A percentile compares a stretch with the other conserved stretches of the same genome.
Evolutionary conservation across 2,113 vertebrate genomes (phyloP).

Genomic region (Syrmaticus mikado): DNA sequence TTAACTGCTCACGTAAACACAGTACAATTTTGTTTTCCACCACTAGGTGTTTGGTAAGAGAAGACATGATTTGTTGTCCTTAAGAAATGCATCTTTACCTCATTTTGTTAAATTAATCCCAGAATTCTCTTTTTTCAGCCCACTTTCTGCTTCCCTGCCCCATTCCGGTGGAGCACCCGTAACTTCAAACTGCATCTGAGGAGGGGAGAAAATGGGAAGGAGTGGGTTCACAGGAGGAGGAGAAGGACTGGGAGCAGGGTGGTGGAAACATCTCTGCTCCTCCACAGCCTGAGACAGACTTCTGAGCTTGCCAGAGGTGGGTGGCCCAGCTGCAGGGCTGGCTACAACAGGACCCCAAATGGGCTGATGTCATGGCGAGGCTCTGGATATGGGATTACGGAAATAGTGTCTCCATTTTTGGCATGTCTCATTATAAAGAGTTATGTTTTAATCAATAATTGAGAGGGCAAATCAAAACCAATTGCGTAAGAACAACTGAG

Average conservation of each 20-base stretch:
- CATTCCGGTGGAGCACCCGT: background rate
- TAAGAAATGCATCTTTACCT: background rate
- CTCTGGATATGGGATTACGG: background rate
- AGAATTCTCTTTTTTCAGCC: background rate
- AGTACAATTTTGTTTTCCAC: background rate
- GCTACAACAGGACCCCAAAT: background rate
- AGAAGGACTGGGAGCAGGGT: background rate
- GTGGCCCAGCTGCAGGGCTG: background rate
- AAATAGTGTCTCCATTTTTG: background rate
- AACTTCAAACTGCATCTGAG: background rate
- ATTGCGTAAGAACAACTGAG: background rate
- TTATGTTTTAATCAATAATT: background rate
- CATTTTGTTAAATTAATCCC: background rate
- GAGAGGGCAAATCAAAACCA: background rate
- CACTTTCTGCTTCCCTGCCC: background rate
- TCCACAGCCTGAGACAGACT: background rate
- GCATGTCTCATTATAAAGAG: background rate
- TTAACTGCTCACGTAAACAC: background rate
- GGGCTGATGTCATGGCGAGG: rapidly evolving
- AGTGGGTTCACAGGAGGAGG: background rate
- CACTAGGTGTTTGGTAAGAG: background rate
- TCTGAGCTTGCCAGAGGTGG: background rate
- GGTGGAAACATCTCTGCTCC: background rate
- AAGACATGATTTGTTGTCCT: background rate
- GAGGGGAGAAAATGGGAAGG: background rate